Percentiles rank a stretch among this genome's conserved stretches.
Conservation (phyloP, 2,113 vertebrate species). For the Elaphurus davidianus region DNA sequence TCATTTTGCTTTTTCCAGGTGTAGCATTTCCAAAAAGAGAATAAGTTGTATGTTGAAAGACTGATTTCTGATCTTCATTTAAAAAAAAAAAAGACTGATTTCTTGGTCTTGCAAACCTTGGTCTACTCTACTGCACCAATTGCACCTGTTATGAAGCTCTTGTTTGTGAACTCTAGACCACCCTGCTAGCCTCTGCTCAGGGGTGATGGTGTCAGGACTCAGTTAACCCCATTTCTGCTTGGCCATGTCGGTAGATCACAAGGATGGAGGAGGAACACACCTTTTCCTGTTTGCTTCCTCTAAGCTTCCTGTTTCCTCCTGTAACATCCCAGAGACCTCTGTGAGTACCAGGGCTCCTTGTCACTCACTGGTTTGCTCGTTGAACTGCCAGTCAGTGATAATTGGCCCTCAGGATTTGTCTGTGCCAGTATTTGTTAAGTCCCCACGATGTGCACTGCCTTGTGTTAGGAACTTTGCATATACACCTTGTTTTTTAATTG, state of each 20-base stretch:
- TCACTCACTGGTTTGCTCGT: background rate
- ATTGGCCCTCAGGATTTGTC: background rate
- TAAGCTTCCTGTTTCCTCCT: background rate
- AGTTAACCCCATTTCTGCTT: background rate
- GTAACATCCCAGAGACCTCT: background rate
- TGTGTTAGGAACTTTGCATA: background rate
- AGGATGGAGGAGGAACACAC: background rate
- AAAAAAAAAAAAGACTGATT: background rate
- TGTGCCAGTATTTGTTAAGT: background rate
- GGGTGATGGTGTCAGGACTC: background rate
- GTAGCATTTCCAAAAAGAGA: background rate
- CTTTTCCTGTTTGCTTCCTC: background rate
- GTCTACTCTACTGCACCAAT: rapidly evolving
- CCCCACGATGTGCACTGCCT: background rate
- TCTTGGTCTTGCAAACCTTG: background rate
- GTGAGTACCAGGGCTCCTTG: background rate
- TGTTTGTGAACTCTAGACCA: background rate
- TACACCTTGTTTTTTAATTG: background rate
- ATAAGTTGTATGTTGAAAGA: background rate
- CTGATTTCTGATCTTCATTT: background rate
- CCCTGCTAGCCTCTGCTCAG: background rate
- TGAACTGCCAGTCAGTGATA: background rate
- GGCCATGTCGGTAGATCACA: background rate
- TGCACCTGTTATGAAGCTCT: background rate
- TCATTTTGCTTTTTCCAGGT: background rate